Conservation (phyloP, 2,113 vertebrate species). For the Mormyrus iriodes region DNA sequence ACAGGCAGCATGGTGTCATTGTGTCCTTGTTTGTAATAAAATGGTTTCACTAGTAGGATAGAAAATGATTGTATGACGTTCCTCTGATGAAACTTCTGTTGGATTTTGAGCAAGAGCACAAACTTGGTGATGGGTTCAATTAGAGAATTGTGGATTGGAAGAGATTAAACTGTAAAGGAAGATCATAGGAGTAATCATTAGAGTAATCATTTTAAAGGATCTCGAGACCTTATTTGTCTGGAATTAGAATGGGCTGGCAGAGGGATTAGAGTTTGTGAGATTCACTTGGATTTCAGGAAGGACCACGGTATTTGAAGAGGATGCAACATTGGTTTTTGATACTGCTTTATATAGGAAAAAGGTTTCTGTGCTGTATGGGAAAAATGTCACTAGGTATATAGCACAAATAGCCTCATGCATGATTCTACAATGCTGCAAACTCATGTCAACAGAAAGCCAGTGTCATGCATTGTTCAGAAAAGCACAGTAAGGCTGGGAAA, state of each 20-base stretch:
- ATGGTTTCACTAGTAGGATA: neutral
- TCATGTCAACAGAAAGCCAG: neutral
- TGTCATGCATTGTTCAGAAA: neutral
- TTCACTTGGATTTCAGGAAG: neutral
- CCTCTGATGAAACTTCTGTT: neutral
- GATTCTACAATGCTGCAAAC: neutral
- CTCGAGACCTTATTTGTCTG: neutral
- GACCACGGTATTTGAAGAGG: neutral
- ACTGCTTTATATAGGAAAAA: neutral
- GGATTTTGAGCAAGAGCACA: neutral
- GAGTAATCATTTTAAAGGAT: neutral
- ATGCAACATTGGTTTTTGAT: neutral
- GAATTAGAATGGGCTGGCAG: neutral
- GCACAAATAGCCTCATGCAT: neutral
- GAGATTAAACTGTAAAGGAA: constrained; percentile 4
- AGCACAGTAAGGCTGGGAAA: neutral
- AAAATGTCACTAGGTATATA: neutral
- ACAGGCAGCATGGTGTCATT: neutral
- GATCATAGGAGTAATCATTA: neutral
- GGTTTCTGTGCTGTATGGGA: neutral
- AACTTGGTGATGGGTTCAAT: neutral
- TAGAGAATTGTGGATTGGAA: constrained; percentile 8
- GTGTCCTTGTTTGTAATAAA: neutral
- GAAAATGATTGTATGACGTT: neutral
- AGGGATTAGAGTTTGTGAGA: neutral